Percentiles rank a stretch among this genome's conserved stretches.
Conservation (phyloP, 2,113 vertebrate genomes). For the Dicrurus megarhynchus region DNA sequence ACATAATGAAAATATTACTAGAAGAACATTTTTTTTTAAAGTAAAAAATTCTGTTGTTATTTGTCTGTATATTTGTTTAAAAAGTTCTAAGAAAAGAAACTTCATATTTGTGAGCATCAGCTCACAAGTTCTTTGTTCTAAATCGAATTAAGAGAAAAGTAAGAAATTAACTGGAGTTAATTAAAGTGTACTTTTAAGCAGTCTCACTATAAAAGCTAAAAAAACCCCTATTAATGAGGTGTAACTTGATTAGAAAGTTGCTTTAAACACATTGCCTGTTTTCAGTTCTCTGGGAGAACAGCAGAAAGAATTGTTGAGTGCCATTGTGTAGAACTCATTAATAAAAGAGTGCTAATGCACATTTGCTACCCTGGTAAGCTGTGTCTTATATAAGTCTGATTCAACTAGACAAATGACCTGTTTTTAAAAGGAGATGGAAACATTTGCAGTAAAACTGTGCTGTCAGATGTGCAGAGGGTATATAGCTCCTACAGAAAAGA, state of each 20-base stretch:
- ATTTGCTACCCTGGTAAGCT: conserved; percentile 20
- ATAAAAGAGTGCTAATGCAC: conserved; percentile 16
- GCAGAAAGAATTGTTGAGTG: neutral
- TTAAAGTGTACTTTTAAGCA: conserved; percentile 13
- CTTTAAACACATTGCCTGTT: conserved; percentile 1
- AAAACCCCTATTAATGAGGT: conserved; percentile 20
- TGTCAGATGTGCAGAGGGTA: neutral
- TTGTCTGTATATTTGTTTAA: neutral
- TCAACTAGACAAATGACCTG: conserved; percentile 48
- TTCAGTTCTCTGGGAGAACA: neutral
- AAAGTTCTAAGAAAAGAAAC: neutral
- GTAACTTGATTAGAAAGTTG: conserved; percentile 47
- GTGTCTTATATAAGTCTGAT: conserved; percentile 31
- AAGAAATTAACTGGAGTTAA: neutral
- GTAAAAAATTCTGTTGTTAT: neutral
- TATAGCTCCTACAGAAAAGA: neutral
- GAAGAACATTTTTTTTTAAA: neutral
- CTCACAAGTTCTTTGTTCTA: neutral
- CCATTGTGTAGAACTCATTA: conserved; percentile 59
- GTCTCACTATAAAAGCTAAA: neutral
- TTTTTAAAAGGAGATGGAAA: conserved; percentile 58
- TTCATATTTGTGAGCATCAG: neutral
- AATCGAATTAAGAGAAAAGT: neutral
- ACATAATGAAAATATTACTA: neutral
- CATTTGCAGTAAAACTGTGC: conserved; percentile 18